Percentiles rank a stretch among this genome's conserved stretches.
Conservation (phyloP, 1,140 invertebrate species). For the Bilobella aurantiaca region DNA sequence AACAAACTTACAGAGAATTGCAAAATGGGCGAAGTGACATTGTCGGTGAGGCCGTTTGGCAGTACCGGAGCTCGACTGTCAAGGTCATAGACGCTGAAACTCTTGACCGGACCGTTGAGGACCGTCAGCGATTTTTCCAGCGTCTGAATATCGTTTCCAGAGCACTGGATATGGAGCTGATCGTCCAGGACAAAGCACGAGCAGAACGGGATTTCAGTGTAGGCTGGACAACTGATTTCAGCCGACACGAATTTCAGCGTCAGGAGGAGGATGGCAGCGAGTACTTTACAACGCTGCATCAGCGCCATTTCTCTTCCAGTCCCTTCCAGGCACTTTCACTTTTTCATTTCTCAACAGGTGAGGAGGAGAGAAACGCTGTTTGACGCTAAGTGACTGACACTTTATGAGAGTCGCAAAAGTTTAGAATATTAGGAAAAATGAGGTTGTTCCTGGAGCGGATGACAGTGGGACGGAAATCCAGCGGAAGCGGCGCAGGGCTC, state of each 20-base stretch:
- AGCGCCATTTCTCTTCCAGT: background rate
- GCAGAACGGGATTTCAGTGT: conserved; percentile 62
- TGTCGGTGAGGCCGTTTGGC: conserved; percentile 33
- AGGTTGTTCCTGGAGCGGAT: too few relatives aligned
- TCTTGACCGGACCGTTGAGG: conserved; percentile 55
- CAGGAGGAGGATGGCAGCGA: background rate
- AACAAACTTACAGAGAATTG: conserved; percentile 14
- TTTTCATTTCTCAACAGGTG: background rate
- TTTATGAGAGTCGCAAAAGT: too few relatives aligned
- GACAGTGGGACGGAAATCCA: too few relatives aligned
- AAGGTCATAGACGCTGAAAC: conserved; percentile 57
- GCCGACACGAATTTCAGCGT: background rate
- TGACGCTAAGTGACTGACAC: background rate
- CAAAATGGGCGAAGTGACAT: conserved; percentile 33
- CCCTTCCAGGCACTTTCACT: background rate
- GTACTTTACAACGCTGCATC: background rate
- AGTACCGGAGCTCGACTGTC: conserved; percentile 30
- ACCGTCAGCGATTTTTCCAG: conserved; percentile 46
- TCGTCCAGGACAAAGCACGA: conserved; percentile 84
- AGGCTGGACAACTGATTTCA: conserved; percentile 51
- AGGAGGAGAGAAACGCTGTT: background rate
- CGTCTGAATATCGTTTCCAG: conserved; percentile 56
- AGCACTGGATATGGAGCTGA: conserved; percentile 78
- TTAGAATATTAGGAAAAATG: too few relatives aligned
- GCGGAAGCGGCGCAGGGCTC: too few relatives aligned